Percentiles rank a stretch among this genome's conserved stretches.
Conservation (phyloP, 2,797 vertebrate species). For the Sebastes paucispinis region DNA sequence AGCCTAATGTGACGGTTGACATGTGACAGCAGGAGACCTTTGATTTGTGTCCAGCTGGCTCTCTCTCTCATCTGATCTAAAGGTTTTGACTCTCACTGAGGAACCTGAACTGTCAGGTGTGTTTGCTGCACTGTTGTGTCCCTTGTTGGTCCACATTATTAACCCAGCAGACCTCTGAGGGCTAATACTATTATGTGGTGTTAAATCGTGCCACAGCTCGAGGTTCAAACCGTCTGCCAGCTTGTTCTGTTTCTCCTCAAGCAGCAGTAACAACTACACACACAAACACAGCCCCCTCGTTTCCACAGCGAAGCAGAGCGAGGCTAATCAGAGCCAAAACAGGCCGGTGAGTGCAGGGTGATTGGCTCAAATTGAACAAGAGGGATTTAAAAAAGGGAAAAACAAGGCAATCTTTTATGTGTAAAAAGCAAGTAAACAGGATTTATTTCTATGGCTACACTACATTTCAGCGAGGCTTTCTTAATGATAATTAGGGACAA, state of each 20-base stretch:
- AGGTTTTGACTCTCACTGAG: neutral
- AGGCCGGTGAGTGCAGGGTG: conserved; percentile 17
- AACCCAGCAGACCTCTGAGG: conserved; percentile 22
- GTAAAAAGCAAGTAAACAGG: conserved; percentile 1
- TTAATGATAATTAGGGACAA: neutral
- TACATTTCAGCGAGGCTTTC: neutral
- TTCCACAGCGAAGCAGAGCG: conserved; percentile 11
- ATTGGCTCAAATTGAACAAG: conserved; percentile 41
- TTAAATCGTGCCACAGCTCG: conserved; percentile 12
- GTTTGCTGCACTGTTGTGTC: neutral
- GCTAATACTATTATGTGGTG: conserved; percentile 47
- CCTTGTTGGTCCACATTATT: conserved; percentile 13
- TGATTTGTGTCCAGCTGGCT: neutral
- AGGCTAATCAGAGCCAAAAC: conserved; percentile 37
- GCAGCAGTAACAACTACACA: neutral
- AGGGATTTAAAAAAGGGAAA: conserved; percentile 35
- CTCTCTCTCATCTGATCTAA: neutral
- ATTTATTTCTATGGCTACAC: conserved; percentile 36
- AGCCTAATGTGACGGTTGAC: neutral
- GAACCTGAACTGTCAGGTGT: conserved; percentile 1
- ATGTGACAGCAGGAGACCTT: neutral
- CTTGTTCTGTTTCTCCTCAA: conserved; percentile 45
- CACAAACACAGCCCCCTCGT: neutral
- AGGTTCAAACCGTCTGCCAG: conserved; percentile 30
- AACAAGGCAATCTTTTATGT: conserved; percentile 32